Conservation (phyloP, 2,797 vertebrate genomes). For the Sebastes minor region DNA sequence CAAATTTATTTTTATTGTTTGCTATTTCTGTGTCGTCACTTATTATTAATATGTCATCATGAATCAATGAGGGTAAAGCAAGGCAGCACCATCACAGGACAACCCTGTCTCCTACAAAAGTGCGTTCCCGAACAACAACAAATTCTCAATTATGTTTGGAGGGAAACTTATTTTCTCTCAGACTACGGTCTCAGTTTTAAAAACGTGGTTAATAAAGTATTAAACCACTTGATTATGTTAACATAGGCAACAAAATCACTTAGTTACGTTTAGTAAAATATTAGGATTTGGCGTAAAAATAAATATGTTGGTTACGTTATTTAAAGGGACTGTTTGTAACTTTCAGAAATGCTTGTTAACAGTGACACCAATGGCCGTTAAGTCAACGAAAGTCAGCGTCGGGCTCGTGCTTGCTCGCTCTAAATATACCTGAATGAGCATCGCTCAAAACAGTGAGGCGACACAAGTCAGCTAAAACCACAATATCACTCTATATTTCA, state of each 20-base stretch:
- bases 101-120: neutral
- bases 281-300: neutral
- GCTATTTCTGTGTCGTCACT: neutral
- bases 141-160: no score
- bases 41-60: neutral
- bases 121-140: no score
- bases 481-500: no score
- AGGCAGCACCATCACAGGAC: neutral
- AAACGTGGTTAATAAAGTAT: neutral
- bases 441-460: no score
- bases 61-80: neutral
- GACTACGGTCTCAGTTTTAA: neutral
- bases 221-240: neutral
- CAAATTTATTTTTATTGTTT: neutral
- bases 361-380: no score
- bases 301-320: neutral
- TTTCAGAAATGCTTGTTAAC: no score
- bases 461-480: no score
- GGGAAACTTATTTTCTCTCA: neutral
- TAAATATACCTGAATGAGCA: no score
- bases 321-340: neutral
- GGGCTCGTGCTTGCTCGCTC: no score
- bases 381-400: no score
- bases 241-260: neutral
- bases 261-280: fast-evolving